Evolutionary conservation across 2,113 vertebrate genomes (phyloP), one percentile per base, ranked within the genome.

Genomic region (Mystacornis crossleyi): DNA sequence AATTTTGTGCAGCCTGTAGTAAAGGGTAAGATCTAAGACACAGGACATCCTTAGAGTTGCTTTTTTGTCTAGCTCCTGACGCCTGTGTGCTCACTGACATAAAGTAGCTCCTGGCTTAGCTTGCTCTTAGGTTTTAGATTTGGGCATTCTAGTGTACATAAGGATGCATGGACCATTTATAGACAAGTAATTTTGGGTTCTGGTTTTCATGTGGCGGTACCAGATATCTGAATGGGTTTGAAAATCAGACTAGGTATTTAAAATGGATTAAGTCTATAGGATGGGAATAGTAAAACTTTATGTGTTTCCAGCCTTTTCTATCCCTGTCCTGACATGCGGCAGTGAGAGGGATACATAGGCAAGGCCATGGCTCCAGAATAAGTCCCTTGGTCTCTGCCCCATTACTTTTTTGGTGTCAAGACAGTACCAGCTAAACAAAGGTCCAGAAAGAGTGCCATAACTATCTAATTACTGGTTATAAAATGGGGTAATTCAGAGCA

Each of bases 11-110:
- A 82, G 34, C 17, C 36, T 1, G 1, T 33, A 77, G 19, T 40
- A 94, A 90, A 83, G 17, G 9, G 57, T 57, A 89, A 80, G 80
- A 75, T 75, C 29, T 64, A 82, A 90, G 43, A 69, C 21, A 85
- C 26, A 43, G 0, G 0, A 55, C 51, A 75, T 31, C 28, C 17
- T 86, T 33, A 7, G n/a, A 54, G 18, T 40, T 79, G 69, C 17
- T 73, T 71, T 81, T 90, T 60, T 77, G 28, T n/a, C 21, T 89
- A 31, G 33, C 19, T 83, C 29, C 31, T 50, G 12, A 31, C 0
- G 0, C n/a, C 24, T 64, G 15, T 75, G 33, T 29, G 10, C 26
- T 75, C 57, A 75, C 18, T 64, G 75, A 75, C 7, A n/a, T 43
- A 69, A 82, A 19, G 58, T 48, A 82, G 48, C 13, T 82, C 24